phyloP scores from a whole-genome alignment of 2,888 invertebrate genomes.

The Belgica antarctica region DNA sequence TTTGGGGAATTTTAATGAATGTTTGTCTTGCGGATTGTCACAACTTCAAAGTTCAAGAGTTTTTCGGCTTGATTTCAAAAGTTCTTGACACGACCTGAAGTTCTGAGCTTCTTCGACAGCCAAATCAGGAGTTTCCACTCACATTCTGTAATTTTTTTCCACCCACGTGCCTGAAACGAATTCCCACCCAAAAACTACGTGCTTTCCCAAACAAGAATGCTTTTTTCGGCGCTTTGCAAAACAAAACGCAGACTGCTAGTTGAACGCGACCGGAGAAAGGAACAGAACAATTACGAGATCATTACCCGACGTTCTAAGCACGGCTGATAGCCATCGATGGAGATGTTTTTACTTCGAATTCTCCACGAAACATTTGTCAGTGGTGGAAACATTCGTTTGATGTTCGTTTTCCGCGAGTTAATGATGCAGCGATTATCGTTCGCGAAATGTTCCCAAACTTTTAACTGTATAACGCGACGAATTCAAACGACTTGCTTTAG shows the following conservation, averaged over 20 bases:
- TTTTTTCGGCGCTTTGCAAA: too few species aligned
- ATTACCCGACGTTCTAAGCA: not conserved
- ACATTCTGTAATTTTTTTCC: too few species aligned
- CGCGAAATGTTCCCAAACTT: not conserved
- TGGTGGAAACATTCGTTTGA: constrained; percentile 12
- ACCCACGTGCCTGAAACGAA: too few species aligned
- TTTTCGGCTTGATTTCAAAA: too few species aligned
- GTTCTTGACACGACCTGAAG: too few species aligned
- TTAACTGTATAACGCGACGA: constrained; percentile 17
- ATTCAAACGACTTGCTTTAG: not conserved
- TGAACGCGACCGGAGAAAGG: constrained; percentile 2
- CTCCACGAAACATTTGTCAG: not conserved
- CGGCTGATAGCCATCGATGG: not conserved
- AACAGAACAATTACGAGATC: not conserved
- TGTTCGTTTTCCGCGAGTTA: constrained; percentile 18
- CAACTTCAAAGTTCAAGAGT: too few species aligned
- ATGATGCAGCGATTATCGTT: not conserved
- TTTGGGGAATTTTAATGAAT: too few species aligned
- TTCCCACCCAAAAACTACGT: too few species aligned
- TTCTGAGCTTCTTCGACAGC: too few species aligned
- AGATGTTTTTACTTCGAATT: not conserved
- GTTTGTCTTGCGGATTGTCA: too few species aligned
- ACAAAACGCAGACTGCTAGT: not conserved
- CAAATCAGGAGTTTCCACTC: too few species aligned
- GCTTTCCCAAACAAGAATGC: too few species aligned